Evolutionary conservation across 2,797 vertebrate species (phyloP).

Genomic region (Ispidina picta): DNA sequence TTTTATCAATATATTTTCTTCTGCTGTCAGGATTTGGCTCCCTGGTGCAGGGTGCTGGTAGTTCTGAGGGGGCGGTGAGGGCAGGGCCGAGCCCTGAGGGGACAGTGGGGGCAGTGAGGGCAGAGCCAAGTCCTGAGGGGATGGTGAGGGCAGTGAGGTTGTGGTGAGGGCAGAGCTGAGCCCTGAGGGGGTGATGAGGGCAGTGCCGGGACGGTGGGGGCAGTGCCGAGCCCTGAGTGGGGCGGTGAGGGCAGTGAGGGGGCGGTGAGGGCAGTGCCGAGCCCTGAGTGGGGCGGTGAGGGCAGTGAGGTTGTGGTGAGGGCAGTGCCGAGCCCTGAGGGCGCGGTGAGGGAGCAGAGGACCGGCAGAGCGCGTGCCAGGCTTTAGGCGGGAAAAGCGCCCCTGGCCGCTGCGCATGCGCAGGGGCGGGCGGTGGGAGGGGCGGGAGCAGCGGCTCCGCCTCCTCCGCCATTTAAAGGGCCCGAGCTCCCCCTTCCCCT

Average conservation of each 20-base stretch:
- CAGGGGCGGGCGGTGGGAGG: rapidly evolving
- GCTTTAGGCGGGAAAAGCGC: constrained; percentile 6
- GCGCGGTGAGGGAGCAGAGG: rapidly evolving
- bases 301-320: no score
- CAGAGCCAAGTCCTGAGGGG: rapidly evolving
- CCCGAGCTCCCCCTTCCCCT: neutral
- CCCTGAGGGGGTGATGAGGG: no score
- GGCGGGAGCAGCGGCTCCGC: neutral
- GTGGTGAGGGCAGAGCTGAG: rapidly evolving
- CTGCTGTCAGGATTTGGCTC: neutral
- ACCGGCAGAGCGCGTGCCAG: rapidly evolving
- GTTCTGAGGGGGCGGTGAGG: rapidly evolving
- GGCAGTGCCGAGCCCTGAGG: neutral
- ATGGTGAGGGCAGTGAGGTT: rapidly evolving
- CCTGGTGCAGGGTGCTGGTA: neutral
- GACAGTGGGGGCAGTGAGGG: rapidly evolving
- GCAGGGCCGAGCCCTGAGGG: rapidly evolving
- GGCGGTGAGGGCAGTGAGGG: neutral
- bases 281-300: no score
- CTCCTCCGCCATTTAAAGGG: neutral
- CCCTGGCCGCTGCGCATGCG: neutral
- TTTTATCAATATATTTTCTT: neutral
- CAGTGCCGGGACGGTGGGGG: rapidly evolving
- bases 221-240: rapidly evolving
- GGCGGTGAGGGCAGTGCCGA: rapidly evolving